Evolutionary conservation across 2,797 vertebrate species (phyloP).

Genomic region (Pseudochirops corinnae): DNA sequence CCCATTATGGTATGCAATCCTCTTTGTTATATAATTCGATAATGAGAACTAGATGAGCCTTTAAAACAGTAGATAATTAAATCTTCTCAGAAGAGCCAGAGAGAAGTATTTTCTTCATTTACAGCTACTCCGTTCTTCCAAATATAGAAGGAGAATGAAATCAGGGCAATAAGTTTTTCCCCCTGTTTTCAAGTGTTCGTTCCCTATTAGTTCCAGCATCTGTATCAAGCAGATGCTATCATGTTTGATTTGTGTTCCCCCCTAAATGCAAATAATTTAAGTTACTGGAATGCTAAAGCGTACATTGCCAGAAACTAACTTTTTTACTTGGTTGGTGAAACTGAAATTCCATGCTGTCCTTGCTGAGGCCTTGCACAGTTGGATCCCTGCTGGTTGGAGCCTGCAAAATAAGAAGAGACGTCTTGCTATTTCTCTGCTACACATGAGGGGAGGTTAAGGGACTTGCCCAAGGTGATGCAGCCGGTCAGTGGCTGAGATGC

Average conservation of each 20-base stretch:
- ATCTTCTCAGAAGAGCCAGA: background rate
- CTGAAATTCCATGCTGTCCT: background rate
- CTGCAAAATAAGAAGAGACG: background rate
- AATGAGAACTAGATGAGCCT: background rate
- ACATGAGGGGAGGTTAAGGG: background rate
- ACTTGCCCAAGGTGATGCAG: background rate
- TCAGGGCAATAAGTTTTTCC: background rate
- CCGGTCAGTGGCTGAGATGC: background rate
- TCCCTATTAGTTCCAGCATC: background rate
- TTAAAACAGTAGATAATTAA: slow-evolving; percentile 29
- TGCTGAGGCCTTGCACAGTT: background rate
- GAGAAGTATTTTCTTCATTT: background rate
- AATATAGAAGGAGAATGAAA: background rate
- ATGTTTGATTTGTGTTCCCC: slow-evolving; percentile 26
- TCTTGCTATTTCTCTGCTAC: background rate
- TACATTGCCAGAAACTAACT: background rate
- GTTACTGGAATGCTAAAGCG: slow-evolving; percentile 5
- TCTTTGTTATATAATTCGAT: background rate
- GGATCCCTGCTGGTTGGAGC: background rate
- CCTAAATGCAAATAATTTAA: slow-evolving; percentile 38
- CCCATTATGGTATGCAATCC: background rate
- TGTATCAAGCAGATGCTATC: slow-evolving; percentile 29
- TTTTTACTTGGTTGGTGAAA: background rate
- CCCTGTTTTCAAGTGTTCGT: slow-evolving; percentile 9
- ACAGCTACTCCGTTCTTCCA: background rate